A percentile compares a stretch with the other conserved stretches of the same genome.
phyloP scores from a whole-genome alignment of 2,113 vertebrate species.

The Melanerpes aurifrons region DNA sequence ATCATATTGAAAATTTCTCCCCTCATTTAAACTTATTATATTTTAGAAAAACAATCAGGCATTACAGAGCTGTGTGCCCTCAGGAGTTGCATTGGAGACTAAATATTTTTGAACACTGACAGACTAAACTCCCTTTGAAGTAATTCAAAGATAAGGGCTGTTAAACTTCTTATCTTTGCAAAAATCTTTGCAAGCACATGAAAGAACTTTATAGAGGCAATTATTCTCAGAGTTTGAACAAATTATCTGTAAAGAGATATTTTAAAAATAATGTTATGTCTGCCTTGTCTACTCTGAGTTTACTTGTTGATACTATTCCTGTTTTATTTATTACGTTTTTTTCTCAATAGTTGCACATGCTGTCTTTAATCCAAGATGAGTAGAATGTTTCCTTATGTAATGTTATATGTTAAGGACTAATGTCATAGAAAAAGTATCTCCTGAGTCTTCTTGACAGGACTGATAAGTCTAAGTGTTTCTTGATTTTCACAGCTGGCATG shows the following conservation, averaged over 20 bases:
- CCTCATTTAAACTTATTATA: background rate
- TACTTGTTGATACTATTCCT: background rate
- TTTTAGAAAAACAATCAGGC: background rate
- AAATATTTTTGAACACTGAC: background rate
- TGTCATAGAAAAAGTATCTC: background rate
- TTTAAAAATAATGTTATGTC: background rate
- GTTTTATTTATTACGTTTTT: background rate
- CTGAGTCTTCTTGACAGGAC: background rate
- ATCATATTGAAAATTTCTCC: background rate
- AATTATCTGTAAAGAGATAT: background rate
- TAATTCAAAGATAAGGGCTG: background rate
- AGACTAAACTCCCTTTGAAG: background rate
- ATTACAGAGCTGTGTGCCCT: background rate
- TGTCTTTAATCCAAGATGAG: background rate
- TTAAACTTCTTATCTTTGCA: background rate
- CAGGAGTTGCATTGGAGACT: accelerated
- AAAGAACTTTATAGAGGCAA: background rate
- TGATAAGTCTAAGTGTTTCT: background rate
- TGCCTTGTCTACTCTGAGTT: background rate
- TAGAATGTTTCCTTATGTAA: background rate
- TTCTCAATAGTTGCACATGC: background rate
- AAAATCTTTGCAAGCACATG: background rate
- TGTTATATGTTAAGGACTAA: background rate
- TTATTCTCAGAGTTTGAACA: background rate
- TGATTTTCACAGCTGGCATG: background rate